Evolutionary conservation across 2,797 vertebrate genomes (phyloP).

Genomic region (Phrynocephalus vlangalii): DNA sequence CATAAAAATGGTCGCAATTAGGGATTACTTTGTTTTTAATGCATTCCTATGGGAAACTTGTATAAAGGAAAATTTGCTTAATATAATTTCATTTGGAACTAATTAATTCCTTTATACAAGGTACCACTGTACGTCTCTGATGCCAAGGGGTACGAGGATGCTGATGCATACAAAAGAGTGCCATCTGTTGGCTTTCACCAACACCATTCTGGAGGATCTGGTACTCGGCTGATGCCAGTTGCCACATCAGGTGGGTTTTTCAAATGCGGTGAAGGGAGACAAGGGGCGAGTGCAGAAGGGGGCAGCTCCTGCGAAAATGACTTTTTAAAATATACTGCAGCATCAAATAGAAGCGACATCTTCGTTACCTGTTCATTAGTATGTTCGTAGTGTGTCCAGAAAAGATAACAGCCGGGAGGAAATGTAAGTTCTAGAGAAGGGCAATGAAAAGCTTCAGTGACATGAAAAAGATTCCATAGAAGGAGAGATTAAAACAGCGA

Average conservation of each 20-base stretch:
- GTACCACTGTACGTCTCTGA: background rate
- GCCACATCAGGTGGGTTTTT: background rate
- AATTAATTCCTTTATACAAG: too few species aligned
- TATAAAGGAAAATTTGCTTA: too few species aligned
- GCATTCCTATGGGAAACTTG: too few species aligned
- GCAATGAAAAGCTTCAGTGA: slow-evolving; percentile 3
- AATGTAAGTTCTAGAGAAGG: background rate
- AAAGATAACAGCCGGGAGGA: background rate
- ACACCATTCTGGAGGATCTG: background rate
- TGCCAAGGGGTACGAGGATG: slow-evolving; percentile 3
- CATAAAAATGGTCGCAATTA: too few species aligned
- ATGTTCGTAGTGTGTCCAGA: slow-evolving; percentile 9
- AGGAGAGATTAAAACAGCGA: slow-evolving; percentile 32
- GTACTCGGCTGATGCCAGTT: background rate
- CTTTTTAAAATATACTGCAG: background rate
- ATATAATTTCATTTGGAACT: too few species aligned
- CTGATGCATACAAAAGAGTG: slow-evolving; percentile 24
- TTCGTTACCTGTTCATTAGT: slow-evolving; percentile 22
- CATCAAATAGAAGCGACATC: background rate
- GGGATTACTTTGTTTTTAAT: too few species aligned
- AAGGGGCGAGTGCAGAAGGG: background rate
- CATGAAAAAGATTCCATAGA: slow-evolving; percentile 34
- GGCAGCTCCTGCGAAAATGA: background rate
- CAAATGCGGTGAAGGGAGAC: background rate
- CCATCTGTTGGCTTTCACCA: slow-evolving; percentile 25